A percentile compares a stretch with the other conserved stretches of the same genome.
Conservation (phyloP, 2,113 vertebrate genomes). For the Epinephelus cyanopodus region DNA sequence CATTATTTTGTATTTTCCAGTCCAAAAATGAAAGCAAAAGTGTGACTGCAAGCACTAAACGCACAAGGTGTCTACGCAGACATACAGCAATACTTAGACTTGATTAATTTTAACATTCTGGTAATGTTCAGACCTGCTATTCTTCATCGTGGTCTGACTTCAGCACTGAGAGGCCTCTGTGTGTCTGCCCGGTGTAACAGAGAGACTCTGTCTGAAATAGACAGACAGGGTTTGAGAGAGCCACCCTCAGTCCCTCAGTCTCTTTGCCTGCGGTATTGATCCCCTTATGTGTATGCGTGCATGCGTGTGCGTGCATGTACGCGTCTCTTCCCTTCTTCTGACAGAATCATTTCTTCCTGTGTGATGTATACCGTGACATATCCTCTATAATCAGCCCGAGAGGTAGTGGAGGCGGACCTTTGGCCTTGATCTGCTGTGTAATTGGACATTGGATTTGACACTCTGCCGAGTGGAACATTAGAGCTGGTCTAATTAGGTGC, state of each 20-base stretch:
- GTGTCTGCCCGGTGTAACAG: constrained; percentile 66
- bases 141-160: constrained; percentile 68
- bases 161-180: constrained; percentile 80
- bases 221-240: constrained; percentile 73
- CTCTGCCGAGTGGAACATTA: constrained; percentile 84
- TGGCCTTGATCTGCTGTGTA: constrained; percentile 82
- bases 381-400: constrained; percentile 79
- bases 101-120: constrained; percentile 81
- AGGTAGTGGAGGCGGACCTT: constrained; percentile 80
- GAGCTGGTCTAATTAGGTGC: constrained; percentile 83
- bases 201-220: constrained; percentile 76
- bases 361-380: constrained; percentile 68
- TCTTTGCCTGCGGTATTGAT: constrained; percentile 72
- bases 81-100: constrained; percentile 35
- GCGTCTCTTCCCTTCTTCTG: constrained; percentile 53
- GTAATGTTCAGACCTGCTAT: constrained; percentile 72
- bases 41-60: neutral
- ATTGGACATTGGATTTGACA: constrained; percentile 86
- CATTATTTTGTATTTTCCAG: neutral
- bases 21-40: neutral
- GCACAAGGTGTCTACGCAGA: neutral
- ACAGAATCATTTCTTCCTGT: constrained; percentile 58
- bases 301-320: constrained; percentile 22
- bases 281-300: constrained; percentile 50
- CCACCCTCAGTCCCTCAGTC: constrained; percentile 59